These are phyloP conservation scores for Lampropteryx suffumata DNA, from an alignment of 2,888 invertebrate genomes.

Conservation along the genomic window DNA sequence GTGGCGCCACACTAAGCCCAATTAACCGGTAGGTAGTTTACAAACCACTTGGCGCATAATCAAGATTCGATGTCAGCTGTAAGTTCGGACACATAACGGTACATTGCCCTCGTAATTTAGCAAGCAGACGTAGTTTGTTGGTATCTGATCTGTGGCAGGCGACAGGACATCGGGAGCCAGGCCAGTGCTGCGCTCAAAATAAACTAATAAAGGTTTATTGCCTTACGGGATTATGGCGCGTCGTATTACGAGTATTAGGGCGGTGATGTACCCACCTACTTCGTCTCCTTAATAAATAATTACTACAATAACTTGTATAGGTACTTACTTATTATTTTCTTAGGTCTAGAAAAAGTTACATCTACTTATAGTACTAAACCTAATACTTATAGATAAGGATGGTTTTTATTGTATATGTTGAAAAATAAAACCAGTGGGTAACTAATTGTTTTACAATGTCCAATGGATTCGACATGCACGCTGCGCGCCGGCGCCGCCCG, in stretches of 20 bases:
- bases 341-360: too few relatives aligned
- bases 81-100: slow-evolving; percentile 16
- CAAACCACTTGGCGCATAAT: slow-evolving; percentile 8
- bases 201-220: slow-evolving; percentile 18
- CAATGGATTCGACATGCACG: too few relatives aligned
- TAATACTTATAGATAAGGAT: too few relatives aligned
- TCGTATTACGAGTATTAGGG: slow-evolving; percentile 14
- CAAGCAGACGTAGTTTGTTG: not conserved
- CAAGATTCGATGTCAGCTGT: slow-evolving; percentile 9
- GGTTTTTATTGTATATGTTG: too few relatives aligned
- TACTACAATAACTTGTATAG: too few relatives aligned
- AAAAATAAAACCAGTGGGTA: too few relatives aligned
- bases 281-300: not conserved
- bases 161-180: slow-evolving; percentile 21
- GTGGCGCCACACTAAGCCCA: too few relatives aligned
- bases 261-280: slow-evolving; percentile 3
- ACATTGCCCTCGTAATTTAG: slow-evolving; percentile 13
- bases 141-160: slow-evolving; percentile 13
- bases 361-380: too few relatives aligned
- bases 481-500: too few relatives aligned
- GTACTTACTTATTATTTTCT: too few relatives aligned
- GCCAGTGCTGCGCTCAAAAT: not conserved
- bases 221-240: slow-evolving; percentile 24
- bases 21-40: not conserved
- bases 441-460: too few relatives aligned